Evolutionary conservation across 2,888 invertebrate genomes (phyloP), one percentile per base, ranked within the genome.

Genomic region (Fragum whitleyi): DNA sequence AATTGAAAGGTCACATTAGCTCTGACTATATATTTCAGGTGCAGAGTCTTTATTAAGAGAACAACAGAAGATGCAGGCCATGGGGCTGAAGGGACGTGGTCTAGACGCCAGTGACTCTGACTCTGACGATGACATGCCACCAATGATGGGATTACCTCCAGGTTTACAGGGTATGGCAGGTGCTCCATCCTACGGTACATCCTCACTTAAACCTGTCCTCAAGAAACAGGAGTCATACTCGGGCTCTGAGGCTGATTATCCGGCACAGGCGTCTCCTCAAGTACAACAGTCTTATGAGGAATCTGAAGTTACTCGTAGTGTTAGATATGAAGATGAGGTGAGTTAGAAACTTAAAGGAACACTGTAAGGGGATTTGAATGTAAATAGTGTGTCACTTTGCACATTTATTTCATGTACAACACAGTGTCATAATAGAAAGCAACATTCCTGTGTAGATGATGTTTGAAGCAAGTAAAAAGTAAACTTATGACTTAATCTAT

Each of bases 61-160:
- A 36, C 62, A 62, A 14, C 42, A 79, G 68, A 69, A 78, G 53
- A 72, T 77, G 57, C 84, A 81, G 26, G 55, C 81, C 5, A 75
- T 78, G 73, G 69, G 74, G 6, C 59, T 71, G 9, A 75, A 77
- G 70, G 61, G 74, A 14, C 69, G 69, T 36, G 75, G 82, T 29
- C 73, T 80, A 26, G 78, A 71, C n/a, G 82, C 81, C 69, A 79
- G 79, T 72, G 85, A 85, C 55, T 80, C 82, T 7, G 82, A 82
- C 29, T 82, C 81, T 16, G 85, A 85, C 2, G 69, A 67, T 32
- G 78, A 75, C n/a, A 79, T 77, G 65, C 83, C 83, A 21, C 71
- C 76, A 6, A 39, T 39, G 19, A 55, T 53, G 9, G 67, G 42
- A 14, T 19, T 72, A 21, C 79, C 79, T 11, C 79, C 75, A 2